Base-by-base conservation (phyloP, 2,888 invertebrate species). In the Epirrhoe tristata region DNA sequence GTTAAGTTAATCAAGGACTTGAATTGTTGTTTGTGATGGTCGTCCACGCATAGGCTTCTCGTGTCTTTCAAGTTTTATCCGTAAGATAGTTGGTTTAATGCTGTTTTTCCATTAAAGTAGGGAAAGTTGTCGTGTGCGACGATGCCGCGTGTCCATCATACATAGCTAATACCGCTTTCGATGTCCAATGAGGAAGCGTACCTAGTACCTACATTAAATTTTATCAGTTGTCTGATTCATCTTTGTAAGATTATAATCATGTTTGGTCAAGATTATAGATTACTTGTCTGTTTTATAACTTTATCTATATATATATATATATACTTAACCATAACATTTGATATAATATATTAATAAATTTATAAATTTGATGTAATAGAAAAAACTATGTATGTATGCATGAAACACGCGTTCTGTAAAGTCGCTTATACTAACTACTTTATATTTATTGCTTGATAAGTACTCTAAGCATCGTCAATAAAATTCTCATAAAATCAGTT, bases 91-190 rank as follows among this genome's bases (percentile, higher is more conserved):
- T 73, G 79, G 74, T 81, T 84, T 88, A 89, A 89, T 86, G 90
- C 77, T 77, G 87, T 87, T 91, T 91, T 90, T 91, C 88, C 89
- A 85, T 87, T 87, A 89, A 85, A 86, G 85, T 84, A 88, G 89
- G 87, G 91, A 92, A 92, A 91, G 91, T 91, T 87, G 86, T 85
- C 85, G 87, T 86, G 85, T 87, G 79, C 80, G 73, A 74, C 75
- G 79, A 78, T 77, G 80, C 82, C 81, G 85, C 85, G 81, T 87
- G 88, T 87, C 86, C 86, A 87, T 88, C 89, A 86, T 85, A 87
- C 87, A 83, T 85, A 85, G 86, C 85, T 88, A 86, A 89, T 87
- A 87, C 90, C 83, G 89, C 90, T 90, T 91, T 90, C 90, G 85
- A 86, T 90, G 81, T 78, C 83, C 82, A 85, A 88, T 81, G 80